phyloP scores from a whole-genome alignment of 2,797 vertebrate species.

The Ibycter americanus region DNA sequence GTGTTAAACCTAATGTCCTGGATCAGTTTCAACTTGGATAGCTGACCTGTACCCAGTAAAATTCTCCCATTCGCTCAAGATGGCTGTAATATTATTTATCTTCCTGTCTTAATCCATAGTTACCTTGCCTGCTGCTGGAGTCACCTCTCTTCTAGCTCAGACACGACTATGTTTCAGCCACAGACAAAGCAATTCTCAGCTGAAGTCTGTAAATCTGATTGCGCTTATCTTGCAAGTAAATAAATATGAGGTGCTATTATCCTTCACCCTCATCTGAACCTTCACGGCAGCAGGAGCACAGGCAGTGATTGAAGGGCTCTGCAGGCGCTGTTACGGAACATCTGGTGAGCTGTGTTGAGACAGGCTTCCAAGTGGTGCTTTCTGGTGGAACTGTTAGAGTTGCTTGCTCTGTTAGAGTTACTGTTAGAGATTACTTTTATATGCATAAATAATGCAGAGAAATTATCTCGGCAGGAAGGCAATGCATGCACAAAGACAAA shows the following conservation, averaged over 20 bases:
- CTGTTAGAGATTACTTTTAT: not conserved
- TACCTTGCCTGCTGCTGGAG: not conserved
- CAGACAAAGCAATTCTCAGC: not conserved
- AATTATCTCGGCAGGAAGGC: not conserved
- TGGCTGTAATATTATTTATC: not conserved
- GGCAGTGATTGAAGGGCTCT: not conserved
- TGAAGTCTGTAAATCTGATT: not conserved
- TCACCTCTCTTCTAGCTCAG: not conserved
- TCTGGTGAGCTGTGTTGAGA: constrained; percentile 1
- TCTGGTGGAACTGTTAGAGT: not conserved
- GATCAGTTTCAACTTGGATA: not conserved
- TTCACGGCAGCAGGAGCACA: not conserved
- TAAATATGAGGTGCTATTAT: not conserved
- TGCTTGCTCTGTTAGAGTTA: not conserved
- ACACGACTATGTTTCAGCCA: not conserved
- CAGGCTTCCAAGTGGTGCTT: constrained; percentile 5
- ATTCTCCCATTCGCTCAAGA: not conserved
- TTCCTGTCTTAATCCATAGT: not conserved
- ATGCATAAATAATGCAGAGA: not conserved
- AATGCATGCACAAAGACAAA: not conserved
- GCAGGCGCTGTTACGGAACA: constrained; percentile 14
- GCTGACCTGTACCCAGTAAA: not conserved
- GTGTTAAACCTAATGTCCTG: not conserved
- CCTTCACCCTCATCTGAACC: not conserved
- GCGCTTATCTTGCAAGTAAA: not conserved